Base-by-base conservation (phyloP, 1,140 invertebrate species). In the Philaenus spumarius region DNA sequence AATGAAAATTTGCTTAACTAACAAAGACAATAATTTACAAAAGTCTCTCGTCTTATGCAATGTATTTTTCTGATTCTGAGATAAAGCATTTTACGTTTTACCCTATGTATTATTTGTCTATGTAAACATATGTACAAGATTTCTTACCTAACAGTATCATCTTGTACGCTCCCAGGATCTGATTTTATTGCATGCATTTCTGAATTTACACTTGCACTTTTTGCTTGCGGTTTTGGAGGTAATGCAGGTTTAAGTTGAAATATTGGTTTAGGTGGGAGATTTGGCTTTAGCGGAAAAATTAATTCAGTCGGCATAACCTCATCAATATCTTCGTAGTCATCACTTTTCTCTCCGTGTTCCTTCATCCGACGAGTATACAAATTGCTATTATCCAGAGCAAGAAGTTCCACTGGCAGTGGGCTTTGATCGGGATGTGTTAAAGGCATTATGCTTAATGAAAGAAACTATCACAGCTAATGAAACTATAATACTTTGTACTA, bases 301-400 rank as follows among this genome's bases (percentile, higher is more conserved):
- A n/a, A n/a, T n/a, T n/a, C n/a, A 12, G 39, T 14, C 15, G 55
- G 11, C 34, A n/a, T 4, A 1, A 56, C 12, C n/a, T 56, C 55
- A 22, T 60, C 58, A 34, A 60, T 46, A 23, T 47, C 43, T 19
- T 60, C 58, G 20, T 60, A 60, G 43, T 60, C 58, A 20, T 40
- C 23, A 39, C 4, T 24, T 30, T 30, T 30, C 23, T 9, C 37
- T 15, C 35, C 45, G 4, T 55, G 50, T 2, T 59, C 52, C 19
- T 55, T 58, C 56, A 45, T 59, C 23, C 60, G 45, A 22, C 60
- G 46, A 14, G 53, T 22, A 45, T 47, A 62, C 17, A 62, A 46
- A 11, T 58, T 19, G 7, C 55, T 58, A 30, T 62, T 50, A 22
- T 58, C 51, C 15, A 62, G 37, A 6, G 55, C 43, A 7, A 62